A percentile compares a stretch with the other conserved stretches of the same genome.
Conservation (phyloP, 92 coral and sea anemone species). For the Micromussa lordhowensis region DNA sequence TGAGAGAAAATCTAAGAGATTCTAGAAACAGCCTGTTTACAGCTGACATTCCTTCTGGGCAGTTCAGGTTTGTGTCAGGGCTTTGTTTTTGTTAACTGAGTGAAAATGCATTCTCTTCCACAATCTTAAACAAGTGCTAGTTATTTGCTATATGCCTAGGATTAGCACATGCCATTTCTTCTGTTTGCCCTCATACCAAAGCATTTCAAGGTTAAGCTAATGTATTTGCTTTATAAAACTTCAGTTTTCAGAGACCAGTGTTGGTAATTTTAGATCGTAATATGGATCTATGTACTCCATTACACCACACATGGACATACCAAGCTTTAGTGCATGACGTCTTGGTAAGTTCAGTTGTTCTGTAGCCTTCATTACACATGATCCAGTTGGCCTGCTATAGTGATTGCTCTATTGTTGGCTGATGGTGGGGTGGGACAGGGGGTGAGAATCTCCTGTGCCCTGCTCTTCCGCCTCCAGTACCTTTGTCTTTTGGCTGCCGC, state of each 20-base stretch:
- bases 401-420: neutral
- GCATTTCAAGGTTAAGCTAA: neutral
- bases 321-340: constrained; percentile 97
- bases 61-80: constrained; percentile 77
- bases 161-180: neutral
- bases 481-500: no score
- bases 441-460: no score
- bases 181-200: no score
- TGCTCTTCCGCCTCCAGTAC: no score
- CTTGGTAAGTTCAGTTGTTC: constrained; percentile 62
- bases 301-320: constrained; percentile 98
- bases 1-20: constrained; percentile 94
- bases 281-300: constrained; percentile 94
- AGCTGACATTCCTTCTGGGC: constrained; percentile 94
- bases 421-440: no score
- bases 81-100: no score
- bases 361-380: neutral
- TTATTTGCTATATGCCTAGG: neutral
- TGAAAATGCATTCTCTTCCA: no score
- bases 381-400: neutral
- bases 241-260: constrained; percentile 97
- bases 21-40: constrained; percentile 96
- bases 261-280: constrained; percentile 92
- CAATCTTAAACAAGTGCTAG: no score
- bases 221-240: neutral